A percentile compares a stretch with the other conserved stretches of the same genome.
These are phyloP conservation scores for Physocephala rufipes DNA, from an alignment of 2,888 invertebrate genomes.

Conservation along the genomic window DNA sequence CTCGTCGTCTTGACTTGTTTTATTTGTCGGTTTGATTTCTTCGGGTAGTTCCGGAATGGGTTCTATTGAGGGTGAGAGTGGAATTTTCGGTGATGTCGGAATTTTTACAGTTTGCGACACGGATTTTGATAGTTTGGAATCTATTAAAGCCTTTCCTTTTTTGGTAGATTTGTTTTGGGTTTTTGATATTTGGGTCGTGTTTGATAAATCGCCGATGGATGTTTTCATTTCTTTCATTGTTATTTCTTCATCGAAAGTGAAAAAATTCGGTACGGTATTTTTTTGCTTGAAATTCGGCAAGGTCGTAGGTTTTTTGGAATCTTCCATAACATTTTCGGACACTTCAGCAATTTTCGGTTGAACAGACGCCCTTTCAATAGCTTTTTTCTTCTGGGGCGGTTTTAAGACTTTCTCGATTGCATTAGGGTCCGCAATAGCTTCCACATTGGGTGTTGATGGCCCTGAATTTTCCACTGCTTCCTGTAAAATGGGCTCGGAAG, in stretches of 20 bases:
- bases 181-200: background rate
- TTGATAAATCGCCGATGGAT: background rate
- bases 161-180: background rate
- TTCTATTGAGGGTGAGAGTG: conserved; percentile 1
- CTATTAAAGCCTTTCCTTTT: background rate
- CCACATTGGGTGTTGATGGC: conserved; percentile 58
- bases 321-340: conserved; percentile 55
- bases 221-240: background rate
- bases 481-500: conserved; percentile 43
- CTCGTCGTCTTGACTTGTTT: background rate
- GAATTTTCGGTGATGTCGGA: background rate
- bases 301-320: conserved; percentile 53
- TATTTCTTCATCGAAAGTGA: conserved; percentile 51
- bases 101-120: background rate
- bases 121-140: conserved; percentile 8
- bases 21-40: background rate
- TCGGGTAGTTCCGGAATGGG: background rate
- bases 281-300: conserved; percentile 44
- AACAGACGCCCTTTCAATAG: conserved; percentile 43
- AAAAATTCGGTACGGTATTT: conserved; percentile 48
- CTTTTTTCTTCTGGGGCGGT: conserved; percentile 63
- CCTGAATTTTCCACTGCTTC: conserved; percentile 40
- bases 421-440: conserved; percentile 63
- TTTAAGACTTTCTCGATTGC: conserved; percentile 61
- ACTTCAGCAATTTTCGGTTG: conserved; percentile 40